A percentile compares a stretch with the other conserved stretches of the same genome.
Evolutionary conservation across 1,140 invertebrate genomes (phyloP).

Genomic region (Drosophila navojoa): DNA sequence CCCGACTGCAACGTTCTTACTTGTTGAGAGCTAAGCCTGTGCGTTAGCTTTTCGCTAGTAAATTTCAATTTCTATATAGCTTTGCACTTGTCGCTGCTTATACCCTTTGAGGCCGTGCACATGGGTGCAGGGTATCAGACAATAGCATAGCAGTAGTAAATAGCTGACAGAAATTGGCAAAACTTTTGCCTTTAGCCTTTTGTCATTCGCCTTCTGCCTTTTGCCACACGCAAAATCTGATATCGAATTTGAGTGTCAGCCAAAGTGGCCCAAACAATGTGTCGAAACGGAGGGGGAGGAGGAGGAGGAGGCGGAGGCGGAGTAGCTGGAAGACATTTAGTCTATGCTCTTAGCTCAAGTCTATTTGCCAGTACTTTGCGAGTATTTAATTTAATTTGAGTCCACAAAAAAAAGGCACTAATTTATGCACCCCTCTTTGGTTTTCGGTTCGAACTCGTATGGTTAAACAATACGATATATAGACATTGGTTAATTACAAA

Average conservation of each 20-base stretch:
- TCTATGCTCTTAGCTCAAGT: neutral
- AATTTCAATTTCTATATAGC: too few relatives aligned
- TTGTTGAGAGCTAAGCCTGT: too few relatives aligned
- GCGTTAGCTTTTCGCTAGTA: too few relatives aligned
- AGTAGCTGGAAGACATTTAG: too few relatives aligned
- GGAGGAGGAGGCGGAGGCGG: neutral
- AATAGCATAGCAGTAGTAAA: conserved; percentile 16
- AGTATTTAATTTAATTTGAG: conserved; percentile 50
- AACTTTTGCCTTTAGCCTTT: conserved; percentile 50
- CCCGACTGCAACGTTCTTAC: too few relatives aligned
- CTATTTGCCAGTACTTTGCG: conserved; percentile 33
- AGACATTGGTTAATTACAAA: conserved; percentile 70
- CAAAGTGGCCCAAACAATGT: conserved; percentile 76
- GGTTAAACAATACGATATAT: conserved; percentile 44
- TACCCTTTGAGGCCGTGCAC: neutral
- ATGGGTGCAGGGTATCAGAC: conserved; percentile 20
- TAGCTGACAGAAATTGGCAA: conserved; percentile 24
- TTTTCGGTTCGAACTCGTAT: conserved; percentile 45
- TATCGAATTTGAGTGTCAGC: conserved; percentile 75
- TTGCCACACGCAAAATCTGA: conserved; percentile 69
- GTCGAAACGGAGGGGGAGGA: conserved; percentile 33
- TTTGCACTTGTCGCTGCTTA: neutral
- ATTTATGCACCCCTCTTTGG: conserved; percentile 63
- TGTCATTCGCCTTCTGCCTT: neutral
- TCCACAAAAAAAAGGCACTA: conserved; percentile 44